Evolutionary conservation across 2,797 vertebrate genomes (phyloP), one percentile per base, ranked within the genome.

Genomic region (Avahi laniger): DNA sequence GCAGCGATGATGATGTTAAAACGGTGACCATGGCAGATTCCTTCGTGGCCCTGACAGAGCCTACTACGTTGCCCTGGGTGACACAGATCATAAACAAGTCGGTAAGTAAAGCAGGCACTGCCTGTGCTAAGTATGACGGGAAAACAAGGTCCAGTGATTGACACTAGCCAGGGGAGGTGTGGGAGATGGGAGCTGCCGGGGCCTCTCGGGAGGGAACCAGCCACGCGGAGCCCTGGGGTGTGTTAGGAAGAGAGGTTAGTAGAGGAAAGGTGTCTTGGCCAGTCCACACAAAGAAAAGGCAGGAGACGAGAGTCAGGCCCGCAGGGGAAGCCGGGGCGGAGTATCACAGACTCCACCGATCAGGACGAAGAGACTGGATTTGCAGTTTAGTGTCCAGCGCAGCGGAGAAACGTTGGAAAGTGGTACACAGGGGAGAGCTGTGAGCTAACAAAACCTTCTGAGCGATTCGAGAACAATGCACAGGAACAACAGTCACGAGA

Each of bases 31-130:
- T 22, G 22, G 33, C 43, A 41, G 38, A 43, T 48, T 78, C 14
- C 69, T 22, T 59, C 46, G 46, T 10, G 15, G 65, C 48, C 81
- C 41, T 48, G 78, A 33, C 9, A 26, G n/a, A 48, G n/a, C 20
- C 52, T 7, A 30, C 33, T 48, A 28, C 18, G 24, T 67, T 54
- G 46, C 72, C 50, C 17, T 18, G 18, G 35, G n/a, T 52, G 67
- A 91, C 48, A 41, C 59, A 75, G 72, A 41, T 52, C 41, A 75
- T 48, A 72, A 59, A 50, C 24, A 96, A 61, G 65, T 72, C 18
- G 70, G 18, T n/a, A 54, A 92, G 46, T 88, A 89, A 86, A 38
- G 35, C 35, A 63, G 50, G 61, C 54, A 79, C 33, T 61, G 69
- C 4, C 57, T 33, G 18, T 46, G 88, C 33, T 35, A 38, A 72